Conservation (phyloP, 2,113 vertebrate species). For the Strigops habroptila region DNA sequence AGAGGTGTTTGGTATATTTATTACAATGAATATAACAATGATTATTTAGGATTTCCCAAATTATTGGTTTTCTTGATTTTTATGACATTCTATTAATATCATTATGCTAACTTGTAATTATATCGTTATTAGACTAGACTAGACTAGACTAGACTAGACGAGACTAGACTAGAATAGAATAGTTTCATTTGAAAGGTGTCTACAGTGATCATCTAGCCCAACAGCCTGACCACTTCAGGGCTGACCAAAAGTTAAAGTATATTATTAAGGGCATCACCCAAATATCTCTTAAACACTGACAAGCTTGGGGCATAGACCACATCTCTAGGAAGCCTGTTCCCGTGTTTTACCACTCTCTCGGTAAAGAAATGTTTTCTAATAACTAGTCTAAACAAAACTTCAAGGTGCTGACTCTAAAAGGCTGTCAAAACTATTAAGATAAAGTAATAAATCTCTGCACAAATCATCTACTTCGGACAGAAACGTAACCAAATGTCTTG, state of each 20-base stretch:
- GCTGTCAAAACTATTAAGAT: not conserved
- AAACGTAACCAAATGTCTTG: not conserved
- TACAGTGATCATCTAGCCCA: not conserved
- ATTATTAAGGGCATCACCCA: not conserved
- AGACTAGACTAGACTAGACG: not conserved
- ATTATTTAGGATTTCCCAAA: not conserved
- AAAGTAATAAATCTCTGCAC: not conserved
- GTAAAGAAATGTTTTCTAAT: not conserved
- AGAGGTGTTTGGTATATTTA: not conserved
- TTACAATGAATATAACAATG: not conserved
- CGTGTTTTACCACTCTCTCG: not conserved
- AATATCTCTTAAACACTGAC: not conserved
- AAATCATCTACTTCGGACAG: not conserved
- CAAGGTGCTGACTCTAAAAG: not conserved
- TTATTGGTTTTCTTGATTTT: not conserved
- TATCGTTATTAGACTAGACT: not conserved
- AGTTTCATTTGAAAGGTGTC: not conserved
- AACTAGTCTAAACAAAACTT: not conserved
- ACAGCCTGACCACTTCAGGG: not conserved
- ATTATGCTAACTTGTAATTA: not conserved
- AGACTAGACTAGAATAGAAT: not conserved
- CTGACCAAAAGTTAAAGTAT: not conserved
- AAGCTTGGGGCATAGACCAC: not conserved
- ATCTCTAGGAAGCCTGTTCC: not conserved
- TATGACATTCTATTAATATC: not conserved